These are phyloP conservation scores for Zeugodacus cucurbitae DNA, from an alignment of 1,140 invertebrate species.

Conservation along the genomic window DNA sequence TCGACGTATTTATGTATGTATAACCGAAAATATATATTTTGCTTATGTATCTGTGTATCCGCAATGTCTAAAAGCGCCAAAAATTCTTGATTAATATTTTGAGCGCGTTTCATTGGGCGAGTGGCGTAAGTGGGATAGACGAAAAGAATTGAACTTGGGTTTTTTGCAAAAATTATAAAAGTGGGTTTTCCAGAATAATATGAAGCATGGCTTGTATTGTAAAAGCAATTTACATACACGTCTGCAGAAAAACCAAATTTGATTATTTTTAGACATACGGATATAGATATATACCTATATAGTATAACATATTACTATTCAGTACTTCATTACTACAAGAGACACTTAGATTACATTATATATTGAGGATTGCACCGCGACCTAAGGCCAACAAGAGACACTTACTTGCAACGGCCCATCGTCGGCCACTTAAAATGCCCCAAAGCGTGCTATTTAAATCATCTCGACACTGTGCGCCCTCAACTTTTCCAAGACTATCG, in stretches of 20 bases:
- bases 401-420: conserved; percentile 50
- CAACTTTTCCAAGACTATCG: conserved; percentile 46
- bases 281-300: neutral
- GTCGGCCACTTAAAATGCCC: conserved; percentile 42
- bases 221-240: neutral
- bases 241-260: neutral
- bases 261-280: neutral
- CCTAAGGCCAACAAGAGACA: neutral
- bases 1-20: neutral
- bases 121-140: neutral
- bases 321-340: no score
- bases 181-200: neutral
- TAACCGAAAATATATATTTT: neutral
- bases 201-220: no score
- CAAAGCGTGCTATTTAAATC: conserved; percentile 49
- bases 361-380: no score
- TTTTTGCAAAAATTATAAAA: neutral
- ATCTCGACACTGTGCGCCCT: conserved; percentile 40
- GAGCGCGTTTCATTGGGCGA: neutral
- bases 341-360: conserved; percentile 41
- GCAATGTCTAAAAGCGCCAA: neutral
- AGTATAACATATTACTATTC: neutral
- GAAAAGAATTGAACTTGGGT: neutral
- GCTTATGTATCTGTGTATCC: no score
- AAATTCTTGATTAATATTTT: neutral